Conservation (phyloP, 2,888 invertebrate genomes). For the Lamellibrachia columna region DNA sequence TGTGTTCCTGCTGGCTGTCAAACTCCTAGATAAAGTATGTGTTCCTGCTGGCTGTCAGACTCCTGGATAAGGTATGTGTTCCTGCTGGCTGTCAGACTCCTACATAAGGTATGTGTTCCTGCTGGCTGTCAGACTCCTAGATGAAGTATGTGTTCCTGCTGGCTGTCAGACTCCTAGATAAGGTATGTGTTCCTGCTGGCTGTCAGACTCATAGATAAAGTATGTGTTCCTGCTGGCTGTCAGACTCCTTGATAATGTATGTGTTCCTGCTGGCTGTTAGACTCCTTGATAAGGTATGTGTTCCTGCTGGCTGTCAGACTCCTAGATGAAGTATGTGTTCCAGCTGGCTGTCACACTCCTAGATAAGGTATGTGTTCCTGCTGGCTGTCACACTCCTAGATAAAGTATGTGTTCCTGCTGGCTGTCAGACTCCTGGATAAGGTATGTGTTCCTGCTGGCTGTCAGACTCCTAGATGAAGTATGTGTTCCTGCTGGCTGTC, state of each 20-base stretch:
- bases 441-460: constrained; percentile 67
- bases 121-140: constrained; percentile 86
- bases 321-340: constrained; percentile 69
- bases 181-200: constrained; percentile 81
- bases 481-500: constrained; percentile 85
- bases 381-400: too few species aligned
- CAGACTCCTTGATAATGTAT: constrained; percentile 68
- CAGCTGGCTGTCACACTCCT: constrained; percentile 88
- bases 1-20: too few species aligned
- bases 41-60: constrained; percentile 88
- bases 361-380: constrained; percentile 75
- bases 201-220: constrained; percentile 85
- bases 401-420: constrained; percentile 87
- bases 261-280: constrained; percentile 93
- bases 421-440: constrained; percentile 88
- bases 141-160: constrained; percentile 73
- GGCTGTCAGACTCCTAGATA: too few species aligned
- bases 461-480: too few species aligned
- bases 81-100: too few species aligned
- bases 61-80: constrained; percentile 81
- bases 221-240: constrained; percentile 60
- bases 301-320: too few species aligned
- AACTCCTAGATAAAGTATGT: too few species aligned
- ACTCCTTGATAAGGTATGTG: constrained; percentile 81
- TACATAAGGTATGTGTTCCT: constrained; percentile 83